A percentile compares a stretch with the other conserved stretches of the same genome.
Evolutionary conservation across 2,888 invertebrate genomes (phyloP).

Genomic region (Nomada fucata): DNA sequence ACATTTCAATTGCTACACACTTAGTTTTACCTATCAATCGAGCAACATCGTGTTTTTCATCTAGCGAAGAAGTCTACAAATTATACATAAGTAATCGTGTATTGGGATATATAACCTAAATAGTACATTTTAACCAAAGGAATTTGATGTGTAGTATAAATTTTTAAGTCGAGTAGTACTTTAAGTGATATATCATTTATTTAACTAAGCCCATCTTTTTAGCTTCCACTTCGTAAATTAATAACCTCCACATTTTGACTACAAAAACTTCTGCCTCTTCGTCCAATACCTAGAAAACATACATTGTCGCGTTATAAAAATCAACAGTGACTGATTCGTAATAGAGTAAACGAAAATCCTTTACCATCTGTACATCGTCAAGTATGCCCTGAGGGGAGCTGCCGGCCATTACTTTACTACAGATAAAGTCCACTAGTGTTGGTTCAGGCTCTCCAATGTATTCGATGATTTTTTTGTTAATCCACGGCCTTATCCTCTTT

Average conservation of each 20-base stretch:
- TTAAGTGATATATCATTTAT: constrained; percentile 81
- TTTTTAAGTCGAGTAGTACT: constrained; percentile 73
- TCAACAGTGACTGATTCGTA: neutral
- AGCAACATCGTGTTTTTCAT: constrained; percentile 59
- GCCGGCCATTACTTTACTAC: constrained; percentile 97
- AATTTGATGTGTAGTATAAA: constrained; percentile 77
- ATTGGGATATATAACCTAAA: constrained; percentile 73
- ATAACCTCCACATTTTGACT: constrained; percentile 99
- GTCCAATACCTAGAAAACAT: constrained; percentile 93
- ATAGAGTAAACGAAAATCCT: constrained; percentile 2
- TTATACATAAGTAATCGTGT: constrained; percentile 66
- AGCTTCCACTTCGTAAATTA: constrained; percentile 99
- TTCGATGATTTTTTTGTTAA: constrained; percentile 99
- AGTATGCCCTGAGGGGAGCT: constrained; percentile 97
- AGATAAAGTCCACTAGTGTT: constrained; percentile 99
- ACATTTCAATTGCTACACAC: constrained; percentile 73
- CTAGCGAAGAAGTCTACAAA: constrained; percentile 63
- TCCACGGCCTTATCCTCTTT: constrained; percentile 99
- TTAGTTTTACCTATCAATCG: constrained; percentile 66
- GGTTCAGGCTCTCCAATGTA: constrained; percentile 99
- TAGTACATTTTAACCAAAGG: constrained; percentile 75
- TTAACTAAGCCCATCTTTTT: constrained; percentile 96
- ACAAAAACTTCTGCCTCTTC: constrained; percentile 99
- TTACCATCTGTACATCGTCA: constrained; percentile 98
- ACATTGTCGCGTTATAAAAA: constrained; percentile 1